phyloP scores from a whole-genome alignment of 2,797 vertebrate genomes.

The Betta splendens region DNA sequence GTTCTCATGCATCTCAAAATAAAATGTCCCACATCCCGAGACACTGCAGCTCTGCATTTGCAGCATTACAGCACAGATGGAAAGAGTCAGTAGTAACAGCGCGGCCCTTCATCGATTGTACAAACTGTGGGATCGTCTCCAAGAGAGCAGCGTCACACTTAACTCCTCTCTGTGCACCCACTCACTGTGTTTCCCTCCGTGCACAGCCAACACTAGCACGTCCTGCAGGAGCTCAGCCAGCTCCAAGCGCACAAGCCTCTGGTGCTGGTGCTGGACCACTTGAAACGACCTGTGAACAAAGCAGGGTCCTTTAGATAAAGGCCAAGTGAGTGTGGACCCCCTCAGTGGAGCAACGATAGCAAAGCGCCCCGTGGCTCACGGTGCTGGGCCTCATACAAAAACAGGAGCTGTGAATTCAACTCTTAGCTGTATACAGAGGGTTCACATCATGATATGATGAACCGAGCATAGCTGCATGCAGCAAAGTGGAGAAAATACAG shows the following conservation, averaged over 20 bases:
- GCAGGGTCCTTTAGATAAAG: conserved; percentile 68
- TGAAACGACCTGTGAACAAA: conserved; percentile 75
- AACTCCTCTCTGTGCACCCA: conserved; percentile 8
- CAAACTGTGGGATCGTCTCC: conserved; percentile 7
- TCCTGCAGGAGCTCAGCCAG: conserved; percentile 49
- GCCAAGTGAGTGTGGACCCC: conserved; percentile 56
- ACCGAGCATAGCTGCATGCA: too few species aligned
- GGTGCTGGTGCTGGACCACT: conserved; percentile 57
- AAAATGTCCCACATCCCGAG: neutral
- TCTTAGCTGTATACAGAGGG: neutral
- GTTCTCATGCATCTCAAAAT: neutral
- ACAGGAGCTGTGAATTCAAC: neutral
- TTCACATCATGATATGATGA: too few species aligned
- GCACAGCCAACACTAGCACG: conserved; percentile 43
- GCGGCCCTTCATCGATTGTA: neutral
- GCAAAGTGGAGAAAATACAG: too few species aligned
- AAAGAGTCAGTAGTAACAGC: conserved; percentile 5
- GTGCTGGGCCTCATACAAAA: neutral
- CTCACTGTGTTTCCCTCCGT: conserved; percentile 8
- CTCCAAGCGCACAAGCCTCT: conserved; percentile 32
- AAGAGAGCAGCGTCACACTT: conserved; percentile 37
- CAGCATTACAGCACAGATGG: neutral
- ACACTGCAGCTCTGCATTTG: conserved; percentile 3
- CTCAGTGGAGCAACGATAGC: conserved; percentile 50
- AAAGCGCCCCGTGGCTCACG: conserved; percentile 22